Base-by-base conservation (phyloP, 2,113 vertebrate species). In the Tragelaphus strepsiceros region DNA sequence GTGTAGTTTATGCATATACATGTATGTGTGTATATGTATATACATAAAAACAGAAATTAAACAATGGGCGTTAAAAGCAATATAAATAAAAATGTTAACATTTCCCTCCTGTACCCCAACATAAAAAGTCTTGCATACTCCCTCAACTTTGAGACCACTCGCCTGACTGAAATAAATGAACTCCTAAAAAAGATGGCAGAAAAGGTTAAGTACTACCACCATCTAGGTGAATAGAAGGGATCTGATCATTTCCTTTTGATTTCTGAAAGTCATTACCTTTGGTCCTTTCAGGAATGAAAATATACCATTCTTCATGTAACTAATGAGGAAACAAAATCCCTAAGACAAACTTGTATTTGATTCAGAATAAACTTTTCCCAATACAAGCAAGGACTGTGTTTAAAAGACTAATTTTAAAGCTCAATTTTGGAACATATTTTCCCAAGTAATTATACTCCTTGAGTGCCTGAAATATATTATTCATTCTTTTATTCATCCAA, bases 241-340 rank as follows among this genome's bases (percentile, higher is more conserved):
- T 84, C 35, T 19, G 22, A 74, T 19, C 22, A 67, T 58, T 61
- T 59, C 64, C 53, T 82, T 93, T 64, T 62, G 64, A 19, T 74
- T 93, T 90, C 83, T 95, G 62, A 15, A 39, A 86, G 19, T 64
- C 43, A 64, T 32, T 81, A 81, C 30, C 71, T 64, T 94, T 71
- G 49, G 14, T 28, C 61, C 59, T 91, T 92, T 51, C 71, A 93
- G 43, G 39, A 35, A 19, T 61, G 54, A 93, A 97, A 80, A 89
- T 51, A 61, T 3, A 93, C 46, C 64, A 28, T 17, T 88, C 56
- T 51, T 92, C 71, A 39, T 22, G 22, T 88, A 91, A 67, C n/a
- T 92, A 96, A 96, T 19, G 24, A 96, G n/a, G 11, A 92, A 74
- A 61, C 26, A 90, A 87, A 92, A 91, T 93, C 59, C 59, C 92